Conservation (phyloP, 2,888 invertebrate genomes). For the Tetanocera ferruginea region DNA sequence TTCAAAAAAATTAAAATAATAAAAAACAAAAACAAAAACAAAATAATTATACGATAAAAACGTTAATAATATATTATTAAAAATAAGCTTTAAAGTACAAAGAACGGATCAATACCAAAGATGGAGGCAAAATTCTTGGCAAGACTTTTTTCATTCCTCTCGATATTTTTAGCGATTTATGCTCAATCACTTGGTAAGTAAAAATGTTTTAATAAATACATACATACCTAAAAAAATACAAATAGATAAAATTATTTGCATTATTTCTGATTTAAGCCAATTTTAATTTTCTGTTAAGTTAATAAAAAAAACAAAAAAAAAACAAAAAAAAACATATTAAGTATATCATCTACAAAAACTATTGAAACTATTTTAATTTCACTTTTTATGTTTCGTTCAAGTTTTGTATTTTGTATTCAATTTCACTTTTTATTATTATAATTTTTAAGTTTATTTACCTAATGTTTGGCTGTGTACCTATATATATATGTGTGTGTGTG, state of each 20-base stretch:
- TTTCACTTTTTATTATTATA: slow-evolving; percentile 26
- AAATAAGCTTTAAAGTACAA: slow-evolving; percentile 56
- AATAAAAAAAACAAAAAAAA: not conserved
- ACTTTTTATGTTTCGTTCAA: slow-evolving; percentile 16
- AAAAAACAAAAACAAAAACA: slow-evolving; percentile 47
- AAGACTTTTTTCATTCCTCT: slow-evolving; percentile 69
- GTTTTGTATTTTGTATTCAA: slow-evolving; percentile 21
- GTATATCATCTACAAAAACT: not conserved
- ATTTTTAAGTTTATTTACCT: slow-evolving; percentile 13
- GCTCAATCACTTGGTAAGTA: slow-evolving; percentile 68
- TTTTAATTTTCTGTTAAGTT: slow-evolving; percentile 12
- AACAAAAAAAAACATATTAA: slow-evolving; percentile 2
- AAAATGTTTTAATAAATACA: slow-evolving; percentile 28
- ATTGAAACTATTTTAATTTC: too few relatives aligned
- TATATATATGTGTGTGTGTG: too few relatives aligned
- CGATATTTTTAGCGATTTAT: slow-evolving; percentile 69
- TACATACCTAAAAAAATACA: too few relatives aligned
- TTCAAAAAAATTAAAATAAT: slow-evolving; percentile 38
- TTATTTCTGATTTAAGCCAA: not conserved
- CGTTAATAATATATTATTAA: slow-evolving; percentile 50
- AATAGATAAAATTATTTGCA: not conserved
- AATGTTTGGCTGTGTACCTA: too few relatives aligned
- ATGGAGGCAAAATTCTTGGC: slow-evolving; percentile 69
- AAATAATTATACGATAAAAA: slow-evolving; percentile 47
- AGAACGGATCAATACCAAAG: slow-evolving; percentile 69